A percentile compares a stretch with the other conserved stretches of the same genome.
phyloP scores from a whole-genome alignment of 2,888 invertebrate species.

The Nemotelus nigrinus region DNA sequence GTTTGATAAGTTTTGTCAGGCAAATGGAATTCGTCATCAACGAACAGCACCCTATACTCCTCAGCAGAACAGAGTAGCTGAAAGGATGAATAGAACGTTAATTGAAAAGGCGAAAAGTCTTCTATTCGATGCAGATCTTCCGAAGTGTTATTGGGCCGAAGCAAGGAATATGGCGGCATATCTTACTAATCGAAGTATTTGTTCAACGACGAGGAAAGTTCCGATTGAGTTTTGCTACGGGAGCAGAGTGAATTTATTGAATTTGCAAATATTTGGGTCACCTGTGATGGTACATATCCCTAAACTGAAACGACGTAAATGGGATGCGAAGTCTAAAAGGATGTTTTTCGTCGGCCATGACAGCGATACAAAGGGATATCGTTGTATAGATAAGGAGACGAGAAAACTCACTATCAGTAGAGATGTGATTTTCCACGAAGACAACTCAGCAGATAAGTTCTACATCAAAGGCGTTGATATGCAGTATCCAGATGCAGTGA shows the following conservation, averaged over 20 bases:
- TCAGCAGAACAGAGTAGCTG: not conserved
- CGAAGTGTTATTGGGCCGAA: conserved; percentile 57
- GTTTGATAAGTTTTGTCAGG: not conserved
- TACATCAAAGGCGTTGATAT: not conserved
- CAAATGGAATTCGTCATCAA: not conserved
- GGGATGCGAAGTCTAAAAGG: conserved; percentile 56
- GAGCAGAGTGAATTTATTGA: conserved; percentile 55
- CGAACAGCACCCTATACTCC: not conserved
- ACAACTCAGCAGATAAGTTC: not conserved
- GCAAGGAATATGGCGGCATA: conserved; percentile 52
- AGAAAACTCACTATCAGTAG: conserved; percentile 45
- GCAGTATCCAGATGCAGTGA: not conserved
- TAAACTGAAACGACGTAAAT: conserved; percentile 56
- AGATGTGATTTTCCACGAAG: conserved; percentile 38
- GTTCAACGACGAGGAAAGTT: conserved; percentile 50
- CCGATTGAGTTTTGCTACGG: conserved; percentile 59
- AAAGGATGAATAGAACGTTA: not conserved
- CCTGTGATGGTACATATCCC: conserved; percentile 57
- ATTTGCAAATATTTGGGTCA: conserved; percentile 60
- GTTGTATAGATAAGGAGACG: conserved; percentile 47
- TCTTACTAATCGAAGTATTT: conserved; percentile 45
- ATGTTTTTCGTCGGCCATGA: conserved; percentile 59
- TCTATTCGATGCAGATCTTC: conserved; percentile 47
- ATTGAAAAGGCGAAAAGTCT: not conserved
- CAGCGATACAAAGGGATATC: conserved; percentile 55